Evolutionary conservation across 2,797 vertebrate species (phyloP).

Genomic region (Enteromius radiatus): DNA sequence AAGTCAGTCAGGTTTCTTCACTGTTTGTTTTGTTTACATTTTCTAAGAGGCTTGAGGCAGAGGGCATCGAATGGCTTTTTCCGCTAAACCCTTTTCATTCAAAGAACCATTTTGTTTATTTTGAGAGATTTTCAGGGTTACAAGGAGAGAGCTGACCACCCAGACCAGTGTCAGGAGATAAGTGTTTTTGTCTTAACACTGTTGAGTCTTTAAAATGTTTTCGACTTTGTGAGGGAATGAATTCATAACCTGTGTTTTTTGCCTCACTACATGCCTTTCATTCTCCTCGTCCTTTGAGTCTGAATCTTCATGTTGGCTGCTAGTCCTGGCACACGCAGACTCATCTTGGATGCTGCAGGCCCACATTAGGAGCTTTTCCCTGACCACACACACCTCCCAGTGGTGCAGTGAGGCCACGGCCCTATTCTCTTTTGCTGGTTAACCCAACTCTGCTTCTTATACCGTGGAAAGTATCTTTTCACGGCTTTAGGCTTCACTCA

Average conservation of each 20-base stretch:
- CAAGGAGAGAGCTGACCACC: constrained; percentile 1
- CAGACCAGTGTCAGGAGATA: background rate
- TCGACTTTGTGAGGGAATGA: constrained; percentile 26
- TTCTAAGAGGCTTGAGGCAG: constrained; percentile 26
- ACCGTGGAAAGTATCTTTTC: background rate
- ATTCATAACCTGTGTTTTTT: constrained; percentile 33
- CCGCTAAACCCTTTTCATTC: constrained; percentile 36
- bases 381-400: constrained; percentile 61
- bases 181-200: constrained; percentile 30
- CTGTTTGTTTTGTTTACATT: constrained; percentile 49
- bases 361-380: constrained; percentile 56
- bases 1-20: constrained; percentile 39
- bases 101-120: constrained; percentile 21
- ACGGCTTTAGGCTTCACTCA: background rate
- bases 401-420: constrained; percentile 49
- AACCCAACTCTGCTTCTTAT: constrained; percentile 22
- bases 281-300: constrained; percentile 48
- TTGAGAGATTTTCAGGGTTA: constrained; percentile 12
- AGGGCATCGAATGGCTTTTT: constrained; percentile 20
- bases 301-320: constrained; percentile 50
- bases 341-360: constrained; percentile 53
- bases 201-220: constrained; percentile 29
- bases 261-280: constrained; percentile 45
- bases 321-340: constrained; percentile 49
- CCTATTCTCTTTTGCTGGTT: constrained; percentile 47